Percentiles rank a stretch among this genome's conserved stretches.
Conservation (phyloP, 1,140 invertebrate species). For the Philotrypesis tridentata region DNA sequence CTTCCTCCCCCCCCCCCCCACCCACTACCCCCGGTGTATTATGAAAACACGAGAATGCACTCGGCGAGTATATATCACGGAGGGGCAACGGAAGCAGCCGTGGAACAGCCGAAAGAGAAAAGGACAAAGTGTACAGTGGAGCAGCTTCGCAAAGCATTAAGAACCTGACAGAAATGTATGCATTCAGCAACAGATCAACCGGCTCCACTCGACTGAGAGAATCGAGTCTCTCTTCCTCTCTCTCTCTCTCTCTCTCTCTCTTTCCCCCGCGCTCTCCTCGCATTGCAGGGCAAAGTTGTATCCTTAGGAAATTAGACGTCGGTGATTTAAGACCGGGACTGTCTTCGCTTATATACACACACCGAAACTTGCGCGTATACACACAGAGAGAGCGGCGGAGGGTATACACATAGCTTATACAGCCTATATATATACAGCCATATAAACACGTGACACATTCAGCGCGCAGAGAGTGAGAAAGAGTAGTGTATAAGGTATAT, state of each 20-base stretch:
- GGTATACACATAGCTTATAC: background rate
- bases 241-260: background rate
- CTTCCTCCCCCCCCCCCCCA: no score
- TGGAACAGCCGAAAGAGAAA: no score
- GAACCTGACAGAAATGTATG: background rate
- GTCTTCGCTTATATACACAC: background rate
- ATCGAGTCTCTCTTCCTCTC: background rate
- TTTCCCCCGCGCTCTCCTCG: background rate
- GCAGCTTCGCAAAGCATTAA: background rate
- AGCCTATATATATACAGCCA: background rate
- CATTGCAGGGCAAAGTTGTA: constrained; percentile 25
- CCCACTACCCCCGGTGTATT: no score
- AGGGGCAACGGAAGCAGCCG: no score
- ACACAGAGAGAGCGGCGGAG: no score
- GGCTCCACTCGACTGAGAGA: background rate
- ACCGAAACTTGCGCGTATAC: background rate
- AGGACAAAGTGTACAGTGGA: no score
- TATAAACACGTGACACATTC: background rate
- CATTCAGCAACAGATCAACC: background rate
- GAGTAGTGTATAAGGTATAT: background rate
- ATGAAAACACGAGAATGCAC: background rate
- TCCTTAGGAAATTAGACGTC: constrained; percentile 34
- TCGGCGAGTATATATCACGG: no score
- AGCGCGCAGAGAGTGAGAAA: no score
- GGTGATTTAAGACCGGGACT: constrained; percentile 26